Conservation (phyloP, 2,797 vertebrate genomes). For the Linurgus olivaceus region DNA sequence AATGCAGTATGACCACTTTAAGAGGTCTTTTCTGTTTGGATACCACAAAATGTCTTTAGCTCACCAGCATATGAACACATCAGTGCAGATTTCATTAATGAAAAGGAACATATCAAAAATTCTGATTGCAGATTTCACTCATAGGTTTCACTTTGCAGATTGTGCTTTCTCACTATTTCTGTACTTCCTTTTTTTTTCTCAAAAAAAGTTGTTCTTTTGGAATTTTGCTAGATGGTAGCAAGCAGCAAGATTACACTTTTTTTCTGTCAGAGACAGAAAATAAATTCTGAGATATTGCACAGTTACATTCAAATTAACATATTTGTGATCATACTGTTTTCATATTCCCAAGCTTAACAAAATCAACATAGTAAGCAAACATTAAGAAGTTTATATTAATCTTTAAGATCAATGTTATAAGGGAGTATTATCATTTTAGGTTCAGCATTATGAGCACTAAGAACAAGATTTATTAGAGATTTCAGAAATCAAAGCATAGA, state of each 20-base stretch:
- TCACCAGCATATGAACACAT: neutral
- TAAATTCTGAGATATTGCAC: neutral
- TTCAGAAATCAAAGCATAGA: neutral
- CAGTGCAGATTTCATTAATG: neutral
- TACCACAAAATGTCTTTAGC: neutral
- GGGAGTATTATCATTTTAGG: neutral
- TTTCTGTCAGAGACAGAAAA: neutral
- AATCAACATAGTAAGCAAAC: neutral
- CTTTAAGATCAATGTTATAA: neutral
- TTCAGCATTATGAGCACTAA: neutral
- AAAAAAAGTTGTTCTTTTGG: neutral
- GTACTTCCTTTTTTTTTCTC: neutral
- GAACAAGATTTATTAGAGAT: neutral
- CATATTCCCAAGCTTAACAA: constrained; percentile 7
- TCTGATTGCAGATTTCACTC: neutral
- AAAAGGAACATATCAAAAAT: neutral
- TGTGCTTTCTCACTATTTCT: neutral
- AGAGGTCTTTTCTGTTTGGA: neutral
- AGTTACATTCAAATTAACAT: neutral
- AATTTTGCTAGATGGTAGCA: neutral
- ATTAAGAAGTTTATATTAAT: constrained; percentile 21
- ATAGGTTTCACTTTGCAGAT: neutral
- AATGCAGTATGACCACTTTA: neutral
- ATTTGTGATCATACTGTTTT: neutral
- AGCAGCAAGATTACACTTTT: neutral